phyloP scores from a whole-genome alignment of 2,888 invertebrate species.

The Drosophila tripunctata region DNA sequence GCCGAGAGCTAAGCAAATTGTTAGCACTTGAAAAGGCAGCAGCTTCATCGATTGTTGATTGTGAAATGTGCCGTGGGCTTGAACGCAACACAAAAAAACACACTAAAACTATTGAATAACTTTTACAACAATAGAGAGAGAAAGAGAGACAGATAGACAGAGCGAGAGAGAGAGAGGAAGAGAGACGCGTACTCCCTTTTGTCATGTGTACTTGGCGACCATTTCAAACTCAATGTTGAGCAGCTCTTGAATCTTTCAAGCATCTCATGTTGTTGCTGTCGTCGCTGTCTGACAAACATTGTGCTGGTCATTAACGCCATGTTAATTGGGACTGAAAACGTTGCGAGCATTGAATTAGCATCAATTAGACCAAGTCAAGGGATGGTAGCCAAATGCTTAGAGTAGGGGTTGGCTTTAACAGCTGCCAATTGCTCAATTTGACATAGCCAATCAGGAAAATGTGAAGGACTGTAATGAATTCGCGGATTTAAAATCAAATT shows the following conservation, averaged over 20 bases:
- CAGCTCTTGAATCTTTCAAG: constrained; percentile 31
- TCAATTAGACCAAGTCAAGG: constrained; percentile 41
- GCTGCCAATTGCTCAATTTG: constrained; percentile 47
- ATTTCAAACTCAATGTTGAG: constrained; percentile 39
- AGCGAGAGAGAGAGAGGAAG: neutral
- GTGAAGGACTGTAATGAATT: too few relatives aligned
- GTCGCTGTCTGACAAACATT: constrained; percentile 34
- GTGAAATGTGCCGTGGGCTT: constrained; percentile 75
- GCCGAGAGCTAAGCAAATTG: constrained; percentile 44
- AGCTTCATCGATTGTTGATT: constrained; percentile 42
- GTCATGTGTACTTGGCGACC: constrained; percentile 47
- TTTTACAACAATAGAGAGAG: constrained; percentile 47
- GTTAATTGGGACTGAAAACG: constrained; percentile 48
- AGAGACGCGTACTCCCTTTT: constrained; percentile 39
- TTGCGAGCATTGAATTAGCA: constrained; percentile 53
- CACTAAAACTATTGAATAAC: constrained; percentile 47
- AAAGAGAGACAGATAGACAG: constrained; percentile 1
- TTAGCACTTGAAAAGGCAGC: constrained; percentile 67
- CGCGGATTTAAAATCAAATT: too few relatives aligned
- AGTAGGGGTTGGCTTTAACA: constrained; percentile 32
- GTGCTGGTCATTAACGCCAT: constrained; percentile 51
- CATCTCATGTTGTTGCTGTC: constrained; percentile 10
- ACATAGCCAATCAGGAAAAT: constrained; percentile 4
- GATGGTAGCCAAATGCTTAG: neutral
- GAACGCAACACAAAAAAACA: neutral